Conservation (phyloP, 1,140 invertebrate genomes). For the Drosophila albomicans region DNA sequence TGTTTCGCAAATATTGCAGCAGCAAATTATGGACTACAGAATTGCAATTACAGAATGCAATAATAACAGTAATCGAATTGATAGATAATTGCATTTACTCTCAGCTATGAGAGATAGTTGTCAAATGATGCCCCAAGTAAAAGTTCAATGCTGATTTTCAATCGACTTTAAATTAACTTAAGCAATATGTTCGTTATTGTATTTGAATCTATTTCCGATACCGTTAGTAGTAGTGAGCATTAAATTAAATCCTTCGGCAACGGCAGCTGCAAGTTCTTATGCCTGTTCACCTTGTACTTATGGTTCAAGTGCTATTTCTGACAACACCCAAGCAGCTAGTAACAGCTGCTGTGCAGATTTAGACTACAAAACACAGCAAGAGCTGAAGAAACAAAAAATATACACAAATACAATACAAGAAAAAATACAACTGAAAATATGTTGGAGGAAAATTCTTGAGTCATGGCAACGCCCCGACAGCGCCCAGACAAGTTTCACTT, state of each 20-base stretch:
- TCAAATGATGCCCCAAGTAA: not conserved
- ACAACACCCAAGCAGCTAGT: slow-evolving; percentile 9
- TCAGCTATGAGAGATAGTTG: not conserved
- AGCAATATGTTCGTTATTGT: not conserved
- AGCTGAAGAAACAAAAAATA: slow-evolving; percentile 32
- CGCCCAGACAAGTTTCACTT: slow-evolving; percentile 68
- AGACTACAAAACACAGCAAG: slow-evolving; percentile 36
- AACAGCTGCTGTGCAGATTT: slow-evolving; percentile 41
- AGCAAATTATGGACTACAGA: not conserved
- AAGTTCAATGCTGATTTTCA: not conserved
- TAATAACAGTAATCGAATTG: not conserved
- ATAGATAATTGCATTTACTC: not conserved
- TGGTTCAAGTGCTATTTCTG: slow-evolving; percentile 19
- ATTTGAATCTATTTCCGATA: not conserved
- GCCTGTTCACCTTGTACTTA: slow-evolving; percentile 27
- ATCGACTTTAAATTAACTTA: not conserved
- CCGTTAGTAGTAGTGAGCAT: not conserved
- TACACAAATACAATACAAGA: not conserved
- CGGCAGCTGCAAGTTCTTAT: slow-evolving; percentile 28
- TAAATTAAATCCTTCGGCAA: slow-evolving; percentile 10
- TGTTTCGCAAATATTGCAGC: not conserved
- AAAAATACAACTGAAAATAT: slow-evolving; percentile 23
- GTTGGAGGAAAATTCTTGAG: slow-evolving; percentile 76
- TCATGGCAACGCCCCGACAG: slow-evolving; percentile 70
- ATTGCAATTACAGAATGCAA: not conserved